phyloP scores from a whole-genome alignment of 2,113 vertebrate species.

The Epinephelus fuscoguttatus region DNA sequence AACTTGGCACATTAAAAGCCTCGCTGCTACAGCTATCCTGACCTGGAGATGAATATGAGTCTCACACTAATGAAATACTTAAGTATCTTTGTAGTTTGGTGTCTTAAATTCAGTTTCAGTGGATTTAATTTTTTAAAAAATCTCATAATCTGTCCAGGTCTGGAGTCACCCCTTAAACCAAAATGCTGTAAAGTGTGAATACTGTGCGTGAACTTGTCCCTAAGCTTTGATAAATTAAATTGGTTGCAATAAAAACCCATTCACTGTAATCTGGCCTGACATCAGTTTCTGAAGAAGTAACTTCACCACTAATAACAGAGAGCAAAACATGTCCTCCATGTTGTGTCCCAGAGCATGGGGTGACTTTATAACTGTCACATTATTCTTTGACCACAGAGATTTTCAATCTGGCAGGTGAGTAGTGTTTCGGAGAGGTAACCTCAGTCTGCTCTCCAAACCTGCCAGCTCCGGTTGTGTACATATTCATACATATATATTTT shows the following conservation, averaged over 20 bases:
- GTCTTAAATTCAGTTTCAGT: not conserved
- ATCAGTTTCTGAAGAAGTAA: conserved; percentile 16
- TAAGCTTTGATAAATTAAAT: conserved; percentile 15
- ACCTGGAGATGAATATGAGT: conserved; percentile 62
- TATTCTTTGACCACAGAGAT: conserved; percentile 89
- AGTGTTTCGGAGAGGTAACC: conserved; percentile 75
- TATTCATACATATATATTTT: conserved; percentile 55
- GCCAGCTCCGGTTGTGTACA: conserved; percentile 72
- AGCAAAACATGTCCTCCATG: conserved; percentile 44
- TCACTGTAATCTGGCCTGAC: conserved; percentile 37
- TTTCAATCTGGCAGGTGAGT: conserved; percentile 90
- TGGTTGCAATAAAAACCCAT: conserved; percentile 35
- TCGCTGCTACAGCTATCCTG: conserved; percentile 33
- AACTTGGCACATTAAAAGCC: not conserved
- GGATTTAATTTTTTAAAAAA: not conserved
- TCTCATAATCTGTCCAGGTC: conserved; percentile 60
- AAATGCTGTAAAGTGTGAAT: conserved; percentile 48
- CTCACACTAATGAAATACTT: not conserved
- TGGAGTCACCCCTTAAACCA: conserved; percentile 33
- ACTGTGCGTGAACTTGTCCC: conserved; percentile 44
- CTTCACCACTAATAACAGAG: conserved; percentile 8
- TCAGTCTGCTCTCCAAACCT: conserved; percentile 64
- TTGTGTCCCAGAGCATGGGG: conserved; percentile 41
- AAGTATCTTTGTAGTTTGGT: not conserved
- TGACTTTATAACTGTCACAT: conserved; percentile 80